Conservation (phyloP, 2,888 invertebrate species). For the Anthophora plumipes region DNA sequence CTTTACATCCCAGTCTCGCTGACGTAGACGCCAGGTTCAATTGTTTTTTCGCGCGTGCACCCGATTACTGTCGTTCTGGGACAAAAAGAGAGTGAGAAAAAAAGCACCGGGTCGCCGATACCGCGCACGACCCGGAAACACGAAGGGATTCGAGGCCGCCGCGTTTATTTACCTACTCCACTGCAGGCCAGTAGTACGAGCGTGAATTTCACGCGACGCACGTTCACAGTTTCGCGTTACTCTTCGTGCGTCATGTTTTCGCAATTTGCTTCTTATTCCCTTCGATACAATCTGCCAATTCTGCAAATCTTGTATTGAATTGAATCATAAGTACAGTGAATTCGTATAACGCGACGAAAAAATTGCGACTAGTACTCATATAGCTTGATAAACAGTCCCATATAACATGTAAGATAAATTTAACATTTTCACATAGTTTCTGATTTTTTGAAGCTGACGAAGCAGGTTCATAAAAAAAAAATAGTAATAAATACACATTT, state of each 20-base stretch:
- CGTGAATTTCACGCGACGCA: constrained; percentile 57
- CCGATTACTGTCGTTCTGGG: constrained; percentile 19
- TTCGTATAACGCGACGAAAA: too few relatives aligned
- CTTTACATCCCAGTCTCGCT: background rate
- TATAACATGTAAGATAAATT: too few relatives aligned
- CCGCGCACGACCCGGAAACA: constrained; percentile 21
- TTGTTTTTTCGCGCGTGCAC: constrained; percentile 33
- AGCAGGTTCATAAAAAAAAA: too few relatives aligned
- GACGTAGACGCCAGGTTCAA: constrained; percentile 12
- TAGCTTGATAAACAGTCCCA: too few relatives aligned
- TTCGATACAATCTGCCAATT: background rate
- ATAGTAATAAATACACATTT: too few relatives aligned
- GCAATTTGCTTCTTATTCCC: constrained; percentile 41
- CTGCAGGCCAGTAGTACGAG: constrained; percentile 10
- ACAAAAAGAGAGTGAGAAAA: constrained; percentile 11
- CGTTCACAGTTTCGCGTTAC: constrained; percentile 38
- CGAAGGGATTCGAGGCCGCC: background rate
- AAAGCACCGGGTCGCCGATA: constrained; percentile 19
- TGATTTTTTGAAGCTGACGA: too few relatives aligned
- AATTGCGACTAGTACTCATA: too few relatives aligned
- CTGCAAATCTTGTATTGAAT: too few relatives aligned
- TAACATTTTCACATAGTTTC: too few relatives aligned
- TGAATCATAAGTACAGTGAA: too few relatives aligned
- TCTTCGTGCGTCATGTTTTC: constrained; percentile 46
- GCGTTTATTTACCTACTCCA: constrained; percentile 33